Conservation (phyloP, 2,888 invertebrate species). For the Epirrita christyi region DNA sequence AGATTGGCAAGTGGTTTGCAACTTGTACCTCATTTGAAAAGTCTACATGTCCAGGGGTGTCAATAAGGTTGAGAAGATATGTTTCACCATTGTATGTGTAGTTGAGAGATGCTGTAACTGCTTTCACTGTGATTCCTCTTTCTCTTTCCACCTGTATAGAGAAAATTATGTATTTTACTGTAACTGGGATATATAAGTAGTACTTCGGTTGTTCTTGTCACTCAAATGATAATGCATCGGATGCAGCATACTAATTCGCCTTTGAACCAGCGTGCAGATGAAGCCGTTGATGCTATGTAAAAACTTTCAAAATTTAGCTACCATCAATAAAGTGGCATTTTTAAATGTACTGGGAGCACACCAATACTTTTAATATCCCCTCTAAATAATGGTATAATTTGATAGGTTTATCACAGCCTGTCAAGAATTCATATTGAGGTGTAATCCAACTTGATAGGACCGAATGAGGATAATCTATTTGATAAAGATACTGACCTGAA, state of each 20-base stretch:
- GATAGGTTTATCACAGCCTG: too few species aligned
- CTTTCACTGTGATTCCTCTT: conserved; percentile 99
- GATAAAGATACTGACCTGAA: conserved; percentile 79
- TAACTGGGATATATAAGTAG: background rate
- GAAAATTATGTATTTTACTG: background rate
- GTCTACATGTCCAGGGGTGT: conserved; percentile 99
- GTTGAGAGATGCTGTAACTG: conserved; percentile 96
- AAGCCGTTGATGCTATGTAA: too few species aligned
- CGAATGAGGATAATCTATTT: background rate
- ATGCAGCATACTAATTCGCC: too few species aligned
- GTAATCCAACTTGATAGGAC: too few species aligned
- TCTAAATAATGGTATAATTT: too few species aligned
- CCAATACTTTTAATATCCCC: too few species aligned
- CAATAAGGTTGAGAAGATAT: conserved; percentile 97
- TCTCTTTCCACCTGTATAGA: conserved; percentile 92
- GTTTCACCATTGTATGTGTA: conserved; percentile 88
- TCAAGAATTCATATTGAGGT: too few species aligned
- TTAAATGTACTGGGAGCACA: too few species aligned
- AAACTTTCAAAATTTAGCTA: too few species aligned
- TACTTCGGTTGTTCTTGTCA: background rate
- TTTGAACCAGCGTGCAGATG: too few species aligned
- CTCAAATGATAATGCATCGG: background rate
- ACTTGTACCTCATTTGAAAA: conserved; percentile 95
- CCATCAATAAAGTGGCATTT: too few species aligned
- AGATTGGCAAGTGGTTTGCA: background rate